Evolutionary conservation across 2,888 invertebrate genomes (phyloP), one percentile per base, ranked within the genome.

Genomic region (Schizotus pectinicornis): DNA sequence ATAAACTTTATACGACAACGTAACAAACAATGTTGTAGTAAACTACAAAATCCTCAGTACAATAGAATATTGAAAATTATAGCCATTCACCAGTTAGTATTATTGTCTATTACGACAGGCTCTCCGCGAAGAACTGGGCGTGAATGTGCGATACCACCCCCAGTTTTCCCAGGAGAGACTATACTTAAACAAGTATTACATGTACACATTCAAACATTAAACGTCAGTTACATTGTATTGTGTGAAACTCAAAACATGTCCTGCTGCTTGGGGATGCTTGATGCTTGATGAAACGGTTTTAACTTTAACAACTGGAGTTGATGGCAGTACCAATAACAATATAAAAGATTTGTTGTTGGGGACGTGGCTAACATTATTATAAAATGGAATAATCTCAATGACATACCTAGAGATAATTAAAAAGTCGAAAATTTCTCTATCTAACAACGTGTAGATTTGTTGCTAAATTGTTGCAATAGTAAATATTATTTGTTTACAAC

Each of bases 311-410:
- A n/a, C n/a, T 22, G 5, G 3, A 13, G 7, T 22, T 41, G 9
- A 41, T 14, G 13, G 13, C 30, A 41, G 30, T 41, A 41, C 11
- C 30, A 14, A 14, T 13, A 41, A 41, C 11, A 9, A 30, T 9
- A 42, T 31, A 30, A 48, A 48, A 49, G 48, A 48, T 32, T 46
- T 30, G 41, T 30, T 30, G 45, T 46, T 14, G 39, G 41, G 41
- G 47, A 46, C 46, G 47, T 54, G 39, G 47, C 41, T 47, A 14
- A 36, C 31, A 42, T 32, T 14, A 7, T 55, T 55, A 56, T 42
- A 56, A 56, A 56, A 56, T 56, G 55, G 55, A 56, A 56, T 56
- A 56, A 22, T 22, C n/a, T n/a, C n/a, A n/a, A n/a, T n/a, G n/a
- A n/a, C n/a, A n/a, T n/a, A n/a, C n/a, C n/a, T n/a, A n/a, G n/a